These are phyloP conservation scores for Enteromius thamalakanensis DNA, from an alignment of 2,797 vertebrate genomes.

Conservation along the genomic window DNA sequence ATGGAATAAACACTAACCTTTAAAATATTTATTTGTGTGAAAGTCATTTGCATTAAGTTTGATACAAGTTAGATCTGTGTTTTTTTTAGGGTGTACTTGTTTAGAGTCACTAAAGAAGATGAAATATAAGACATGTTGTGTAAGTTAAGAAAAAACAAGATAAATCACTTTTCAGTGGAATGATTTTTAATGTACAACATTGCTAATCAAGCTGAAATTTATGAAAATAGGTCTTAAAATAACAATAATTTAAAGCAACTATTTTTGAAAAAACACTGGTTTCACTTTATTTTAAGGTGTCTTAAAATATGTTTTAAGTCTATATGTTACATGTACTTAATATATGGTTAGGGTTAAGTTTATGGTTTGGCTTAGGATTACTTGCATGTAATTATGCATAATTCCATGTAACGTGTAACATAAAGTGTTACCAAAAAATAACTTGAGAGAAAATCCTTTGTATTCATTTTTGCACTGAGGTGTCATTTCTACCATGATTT, in stretches of 20 bases:
- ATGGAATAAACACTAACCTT: neutral
- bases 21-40: neutral
- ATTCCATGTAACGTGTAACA: neutral
- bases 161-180: neutral
- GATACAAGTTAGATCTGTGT: neutral
- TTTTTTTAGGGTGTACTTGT: neutral
- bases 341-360: neutral
- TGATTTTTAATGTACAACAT: neutral
- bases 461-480: neutral
- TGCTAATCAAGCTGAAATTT: neutral
- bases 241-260: neutral
- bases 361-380: neutral
- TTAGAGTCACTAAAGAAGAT: neutral
- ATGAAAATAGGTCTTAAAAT: neutral
- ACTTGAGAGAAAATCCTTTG: neutral
- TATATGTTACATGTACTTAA: neutral
- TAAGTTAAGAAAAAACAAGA: neutral
- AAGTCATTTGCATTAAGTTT: neutral
- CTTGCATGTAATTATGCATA: neutral
- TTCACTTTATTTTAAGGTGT: neutral
- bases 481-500: neutral
- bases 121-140: neutral
- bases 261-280: neutral
- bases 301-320: neutral
- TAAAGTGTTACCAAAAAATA: neutral